These are phyloP conservation scores for Eurois occulta DNA, from an alignment of 2,888 invertebrate species.

Conservation along the genomic window DNA sequence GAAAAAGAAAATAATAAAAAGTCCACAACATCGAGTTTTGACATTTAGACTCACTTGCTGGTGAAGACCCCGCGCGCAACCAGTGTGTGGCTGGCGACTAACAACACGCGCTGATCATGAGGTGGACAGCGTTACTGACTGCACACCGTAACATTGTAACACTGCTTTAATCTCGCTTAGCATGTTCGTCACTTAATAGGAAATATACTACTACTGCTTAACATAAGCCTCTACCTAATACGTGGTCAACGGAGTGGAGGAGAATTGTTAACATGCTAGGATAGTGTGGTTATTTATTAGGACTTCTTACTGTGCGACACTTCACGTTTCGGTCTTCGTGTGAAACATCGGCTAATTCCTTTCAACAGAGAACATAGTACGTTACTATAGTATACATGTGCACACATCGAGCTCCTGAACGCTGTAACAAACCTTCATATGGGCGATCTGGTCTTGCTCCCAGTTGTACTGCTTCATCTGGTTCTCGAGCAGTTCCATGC, in stretches of 20 bases:
- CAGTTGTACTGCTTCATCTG: constrained; percentile 99
- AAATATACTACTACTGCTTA: constrained; percentile 14
- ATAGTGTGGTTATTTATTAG: background rate
- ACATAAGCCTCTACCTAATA: constrained; percentile 10
- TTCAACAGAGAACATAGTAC: background rate
- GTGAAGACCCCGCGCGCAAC: background rate
- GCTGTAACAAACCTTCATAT: constrained; percentile 95
- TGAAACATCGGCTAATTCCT: constrained; percentile 2
- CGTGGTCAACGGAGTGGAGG: background rate
- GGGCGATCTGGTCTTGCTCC: constrained; percentile 99
- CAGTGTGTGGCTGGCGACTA: background rate
- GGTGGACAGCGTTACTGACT: constrained; percentile 25
- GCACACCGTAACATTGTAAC: constrained; percentile 4
- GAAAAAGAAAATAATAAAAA: constrained; percentile 8
- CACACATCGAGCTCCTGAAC: background rate
- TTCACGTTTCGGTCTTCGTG: background rate
- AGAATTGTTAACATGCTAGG: background rate
- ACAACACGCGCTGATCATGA: constrained; percentile 22
- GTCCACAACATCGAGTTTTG: constrained; percentile 22
- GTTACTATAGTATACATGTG: background rate
- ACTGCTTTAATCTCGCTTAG: constrained; percentile 9
- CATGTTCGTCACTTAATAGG: constrained; percentile 2
- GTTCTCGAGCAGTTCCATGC: constrained; percentile 98
- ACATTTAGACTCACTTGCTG: constrained; percentile 15
- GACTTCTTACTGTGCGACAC: background rate